Percentiles rank a stretch among this genome's conserved stretches.
Evolutionary conservation across 2,113 vertebrate species (phyloP).

Genomic region (Notothenia coriiceps): DNA sequence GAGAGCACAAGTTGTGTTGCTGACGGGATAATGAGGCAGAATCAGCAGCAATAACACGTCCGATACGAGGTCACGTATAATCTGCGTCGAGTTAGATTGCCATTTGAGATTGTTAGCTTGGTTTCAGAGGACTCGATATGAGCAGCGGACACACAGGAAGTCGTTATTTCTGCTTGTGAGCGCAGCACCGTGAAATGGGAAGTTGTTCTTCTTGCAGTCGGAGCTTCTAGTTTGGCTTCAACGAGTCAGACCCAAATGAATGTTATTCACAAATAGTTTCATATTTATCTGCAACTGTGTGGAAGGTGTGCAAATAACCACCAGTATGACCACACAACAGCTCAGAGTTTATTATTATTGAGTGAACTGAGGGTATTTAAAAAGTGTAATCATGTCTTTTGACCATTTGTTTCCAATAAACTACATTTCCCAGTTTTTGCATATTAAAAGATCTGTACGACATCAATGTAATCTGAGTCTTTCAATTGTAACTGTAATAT

Average conservation of each 20-base stretch:
- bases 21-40: conserved; percentile 18
- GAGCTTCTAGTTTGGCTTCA: too few relatives aligned
- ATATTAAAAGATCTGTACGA: not conserved
- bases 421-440: not conserved
- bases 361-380: too few relatives aligned
- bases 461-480: too few relatives aligned
- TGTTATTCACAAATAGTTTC: too few relatives aligned
- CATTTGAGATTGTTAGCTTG: not conserved
- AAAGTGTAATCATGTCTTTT: not conserved
- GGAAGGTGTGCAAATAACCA: too few relatives aligned
- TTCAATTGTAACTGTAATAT: too few relatives aligned
- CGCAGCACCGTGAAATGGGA: not conserved
- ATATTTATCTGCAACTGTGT: too few relatives aligned
- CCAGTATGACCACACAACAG: too few relatives aligned
- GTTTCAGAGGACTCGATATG: not conserved
- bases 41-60: conserved; percentile 13
- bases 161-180: not conserved
- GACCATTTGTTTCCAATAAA: not conserved
- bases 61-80: conserved; percentile 12
- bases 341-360: not conserved
- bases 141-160: not conserved
- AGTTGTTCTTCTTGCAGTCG: too few relatives aligned
- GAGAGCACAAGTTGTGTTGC: conserved; percentile 9
- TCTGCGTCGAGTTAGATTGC: not conserved
- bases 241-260: too few relatives aligned